phyloP scores from a whole-genome alignment of 2,113 vertebrate species.

The Xerus inauris region DNA sequence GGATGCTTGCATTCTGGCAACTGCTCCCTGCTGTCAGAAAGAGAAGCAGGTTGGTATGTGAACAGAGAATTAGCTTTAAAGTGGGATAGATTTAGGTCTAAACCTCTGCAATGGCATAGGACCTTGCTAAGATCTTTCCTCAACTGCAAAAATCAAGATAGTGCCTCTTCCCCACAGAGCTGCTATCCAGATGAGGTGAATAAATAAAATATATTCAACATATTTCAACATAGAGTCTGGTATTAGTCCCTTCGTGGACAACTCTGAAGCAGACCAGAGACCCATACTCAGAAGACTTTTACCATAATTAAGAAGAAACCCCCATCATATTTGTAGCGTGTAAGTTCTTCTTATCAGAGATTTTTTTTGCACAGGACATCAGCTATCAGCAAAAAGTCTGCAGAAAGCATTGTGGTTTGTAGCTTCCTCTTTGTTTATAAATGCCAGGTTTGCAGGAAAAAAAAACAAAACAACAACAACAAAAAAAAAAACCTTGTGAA shows the following conservation, averaged over 20 bases:
- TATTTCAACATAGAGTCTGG: neutral
- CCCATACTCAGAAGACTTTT: no score
- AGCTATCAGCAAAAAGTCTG: no score
- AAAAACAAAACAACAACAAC: no score
- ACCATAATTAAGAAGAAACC: no score
- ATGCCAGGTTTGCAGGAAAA: no score
- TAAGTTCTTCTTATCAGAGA: no score
- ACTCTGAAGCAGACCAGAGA: no score
- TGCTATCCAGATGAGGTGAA: neutral
- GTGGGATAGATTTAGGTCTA: neutral
- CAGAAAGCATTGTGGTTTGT: no score
- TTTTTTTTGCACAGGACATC: no score
- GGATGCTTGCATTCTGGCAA: neutral
- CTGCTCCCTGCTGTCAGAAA: neutral
- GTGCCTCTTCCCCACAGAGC: neutral
- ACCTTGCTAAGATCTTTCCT: neutral
- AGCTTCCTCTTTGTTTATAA: no score
- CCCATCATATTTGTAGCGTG: no score
- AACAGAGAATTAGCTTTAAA: conserved; percentile 22
- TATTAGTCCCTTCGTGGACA: neutral
- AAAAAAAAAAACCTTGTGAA: no score
- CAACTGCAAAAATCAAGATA: neutral
- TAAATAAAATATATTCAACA: neutral
- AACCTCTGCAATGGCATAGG: conserved; percentile 7
- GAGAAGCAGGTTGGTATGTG: neutral